Percentiles rank a stretch among this genome's conserved stretches.
phyloP scores from a whole-genome alignment of 2,888 invertebrate genomes.

The Dryobota labecula region DNA sequence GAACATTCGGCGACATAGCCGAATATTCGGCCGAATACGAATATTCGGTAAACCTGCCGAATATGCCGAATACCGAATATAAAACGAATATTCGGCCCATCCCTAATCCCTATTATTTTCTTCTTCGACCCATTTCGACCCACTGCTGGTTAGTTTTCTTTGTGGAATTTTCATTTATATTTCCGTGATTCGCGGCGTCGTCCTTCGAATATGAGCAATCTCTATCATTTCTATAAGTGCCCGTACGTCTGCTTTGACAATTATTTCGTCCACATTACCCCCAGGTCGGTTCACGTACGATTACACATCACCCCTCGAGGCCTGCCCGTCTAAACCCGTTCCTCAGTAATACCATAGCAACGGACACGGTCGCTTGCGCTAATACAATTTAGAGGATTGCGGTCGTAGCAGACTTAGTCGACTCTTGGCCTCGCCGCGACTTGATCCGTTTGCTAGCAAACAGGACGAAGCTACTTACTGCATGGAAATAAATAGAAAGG shows the following conservation, averaged over 20 bases:
- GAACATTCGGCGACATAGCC: no score
- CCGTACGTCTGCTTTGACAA: not conserved
- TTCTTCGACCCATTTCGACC: not conserved
- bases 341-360: conserved; percentile 45
- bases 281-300: conserved; percentile 13
- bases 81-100: no score
- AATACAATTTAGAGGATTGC: conserved; percentile 82
- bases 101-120: no score
- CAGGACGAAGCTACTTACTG: conserved; percentile 28
- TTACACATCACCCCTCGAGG: conserved; percentile 14
- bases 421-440: conserved; percentile 56
- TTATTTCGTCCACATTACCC: not conserved
- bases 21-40: no score
- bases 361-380: conserved; percentile 61
- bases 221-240: not conserved
- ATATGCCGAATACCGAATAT: no score
- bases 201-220: not conserved
- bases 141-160: no score
- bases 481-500: conserved; percentile 9
- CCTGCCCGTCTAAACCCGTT: conserved; percentile 45
- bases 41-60: no score
- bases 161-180: no score
- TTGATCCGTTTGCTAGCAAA: conserved; percentile 57
- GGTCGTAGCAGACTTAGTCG: conserved; percentile 74
- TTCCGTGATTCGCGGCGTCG: no score